Percentiles rank a stretch among this genome's conserved stretches.
Evolutionary conservation across 2,888 invertebrate genomes (phyloP).

Genomic region (Polymixis flavicincta): DNA sequence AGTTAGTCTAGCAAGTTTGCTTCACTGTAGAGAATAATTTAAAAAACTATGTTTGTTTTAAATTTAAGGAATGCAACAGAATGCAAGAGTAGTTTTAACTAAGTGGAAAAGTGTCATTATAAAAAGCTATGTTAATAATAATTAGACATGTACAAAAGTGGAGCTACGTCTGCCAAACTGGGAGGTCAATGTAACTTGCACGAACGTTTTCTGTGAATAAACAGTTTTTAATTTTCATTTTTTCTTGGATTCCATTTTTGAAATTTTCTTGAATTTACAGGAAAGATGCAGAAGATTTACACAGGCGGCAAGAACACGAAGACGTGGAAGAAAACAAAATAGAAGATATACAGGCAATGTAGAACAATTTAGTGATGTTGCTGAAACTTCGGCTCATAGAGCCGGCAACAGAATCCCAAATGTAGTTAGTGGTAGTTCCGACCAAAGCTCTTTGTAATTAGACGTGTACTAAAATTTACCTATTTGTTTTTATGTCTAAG

Average conservation of each 20-base stretch:
- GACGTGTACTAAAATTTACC: conserved; percentile 65
- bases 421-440: conserved; percentile 88
- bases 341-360: conserved; percentile 84
- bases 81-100: no score
- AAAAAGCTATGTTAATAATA: no score
- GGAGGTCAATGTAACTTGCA: no score
- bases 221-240: no score
- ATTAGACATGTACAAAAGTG: no score
- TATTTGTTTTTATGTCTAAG: conserved; percentile 76
- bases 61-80: no score
- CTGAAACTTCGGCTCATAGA: conserved; percentile 44
- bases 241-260: no score
- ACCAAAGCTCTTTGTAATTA: conserved; percentile 87
- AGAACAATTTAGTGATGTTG: conserved; percentile 63
- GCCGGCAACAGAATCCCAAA: conserved; percentile 77
- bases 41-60: no score
- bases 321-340: conserved; percentile 80
- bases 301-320: conserved; percentile 81
- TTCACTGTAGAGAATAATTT: no score
- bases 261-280: conserved; percentile 71
- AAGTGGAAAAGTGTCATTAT: no score
- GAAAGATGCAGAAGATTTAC: conserved; percentile 86
- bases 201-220: no score
- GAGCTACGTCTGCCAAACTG: no score
- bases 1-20: neutral